Evolutionary conservation across 2,797 vertebrate genomes (phyloP), one percentile per base, ranked within the genome.

Genomic region (Coregonus sp.): DNA sequence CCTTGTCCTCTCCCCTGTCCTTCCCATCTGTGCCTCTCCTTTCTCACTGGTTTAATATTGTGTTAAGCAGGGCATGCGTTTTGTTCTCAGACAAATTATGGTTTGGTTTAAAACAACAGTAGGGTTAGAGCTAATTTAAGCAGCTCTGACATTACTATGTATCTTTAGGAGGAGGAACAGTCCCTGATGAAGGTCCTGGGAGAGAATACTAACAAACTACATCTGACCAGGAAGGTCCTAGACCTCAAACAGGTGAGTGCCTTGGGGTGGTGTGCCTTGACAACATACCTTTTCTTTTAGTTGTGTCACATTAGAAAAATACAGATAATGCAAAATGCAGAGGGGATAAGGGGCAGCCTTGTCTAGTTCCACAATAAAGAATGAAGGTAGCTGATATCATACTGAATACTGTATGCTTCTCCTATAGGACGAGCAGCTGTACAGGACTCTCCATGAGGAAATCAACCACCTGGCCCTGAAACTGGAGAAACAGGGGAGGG

Each of bases 231-330:
- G 76, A 95, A 89, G 75, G 96, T 97, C 88, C 92, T 97, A 82
- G 95, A 97, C 93, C 90, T 97, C 82, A 97, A 97, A 87, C 95
- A 97, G 96, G 96, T 97, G 82, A 90, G 84, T 5, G 16, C 16
- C 56, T n/a, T n/a, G 18, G 18, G 18, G 56, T 61, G 56, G 4
- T 20, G 25, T 25, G 25, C 25, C 25, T 25, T 25, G 25, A n/a
- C 6, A 20, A 61, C 56, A 61, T 25, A n/a, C 56, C 4, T 16
- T 18, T 16, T 59, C 15, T 16, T 59, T 59, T 12, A 59, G 54
- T 59, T 59, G 4, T 16, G 54, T 16, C 7, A 25, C 25, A 25
- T 25, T 25, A 25, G 25, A 25, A 25, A 25, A 25, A 25, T 25
- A 25, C 25, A 25, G 25, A 25, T 25, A 25, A 25, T 25, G 25